Base-by-base conservation (phyloP, 2,888 invertebrate species). In the Flexamia atlantica region DNA sequence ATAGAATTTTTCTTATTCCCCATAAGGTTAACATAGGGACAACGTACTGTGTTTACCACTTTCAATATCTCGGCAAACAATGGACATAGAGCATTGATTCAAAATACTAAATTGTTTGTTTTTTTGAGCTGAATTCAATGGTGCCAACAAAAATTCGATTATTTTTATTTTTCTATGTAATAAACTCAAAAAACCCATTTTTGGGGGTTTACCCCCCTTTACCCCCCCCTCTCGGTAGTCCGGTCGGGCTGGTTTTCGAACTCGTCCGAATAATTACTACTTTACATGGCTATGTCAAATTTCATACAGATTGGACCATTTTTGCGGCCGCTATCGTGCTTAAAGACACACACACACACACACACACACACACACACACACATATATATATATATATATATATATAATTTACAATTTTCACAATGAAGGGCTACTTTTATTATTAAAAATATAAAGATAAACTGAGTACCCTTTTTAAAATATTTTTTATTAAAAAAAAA, bases 331-430 rank as follows among this genome's bases (percentile, higher is more conserved):
- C 17, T 46, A 46, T 46, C 46, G 46, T 12, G n/a, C n/a, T 30
- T 36, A 72, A 30, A 30, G 30, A 72, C 72, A 72, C 72, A 72
- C 72, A 72, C 72, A 72, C 72, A 72, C 72, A 72, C 32, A 72
- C 72, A 72, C 72, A 72, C 32, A 72, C 32, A 72, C 32, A 72
- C 32, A 72, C 5, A 72, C n/a, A 68, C n/a, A 72, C 32, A 72
- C 32, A 72, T 32, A 72, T 32, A 72, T 32, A 72, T 32, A 72
- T 17, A 72, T 32, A 68, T 25, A 68, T 5, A 68, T 28, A 9
- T 28, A n/a, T n/a, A n/a, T n/a, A n/a, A n/a, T n/a, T n/a, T n/a
- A n/a, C n/a, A n/a, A n/a, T n/a, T n/a, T n/a, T n/a, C n/a, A n/a
- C n/a, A n/a, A n/a, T n/a, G n/a, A n/a, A n/a, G n/a, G n/a, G n/a